Conservation (phyloP, 2,797 vertebrate genomes). For the Furcifer pardalis region DNA sequence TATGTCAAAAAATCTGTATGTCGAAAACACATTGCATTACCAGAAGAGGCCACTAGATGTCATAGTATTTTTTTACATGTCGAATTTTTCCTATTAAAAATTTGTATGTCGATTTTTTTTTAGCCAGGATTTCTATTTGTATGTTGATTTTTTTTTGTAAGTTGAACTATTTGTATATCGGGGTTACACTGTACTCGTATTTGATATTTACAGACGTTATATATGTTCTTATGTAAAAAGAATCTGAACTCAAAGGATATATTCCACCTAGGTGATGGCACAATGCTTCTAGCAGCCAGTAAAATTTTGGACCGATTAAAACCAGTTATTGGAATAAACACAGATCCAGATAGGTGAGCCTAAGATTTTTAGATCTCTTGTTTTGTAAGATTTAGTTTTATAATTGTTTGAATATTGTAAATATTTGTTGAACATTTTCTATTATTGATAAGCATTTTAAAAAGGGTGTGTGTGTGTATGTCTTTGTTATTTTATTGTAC, state of each 20-base stretch:
- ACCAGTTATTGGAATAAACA: constrained; percentile 96
- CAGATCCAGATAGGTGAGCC: constrained; percentile 95
- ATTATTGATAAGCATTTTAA: neutral
- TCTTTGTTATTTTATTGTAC: neutral
- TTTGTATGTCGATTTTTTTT: too few species aligned
- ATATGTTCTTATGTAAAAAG: neutral
- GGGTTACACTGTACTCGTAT: too few species aligned
- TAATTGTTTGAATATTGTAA: neutral
- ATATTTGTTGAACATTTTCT: neutral
- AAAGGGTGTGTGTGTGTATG: neutral
- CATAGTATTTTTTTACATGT: too few species aligned
- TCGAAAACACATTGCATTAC: too few species aligned
- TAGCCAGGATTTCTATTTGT: too few species aligned
- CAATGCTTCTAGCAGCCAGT: constrained; percentile 97
- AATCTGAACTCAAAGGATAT: neutral
- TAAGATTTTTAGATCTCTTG: neutral
- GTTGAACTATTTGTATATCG: too few species aligned
- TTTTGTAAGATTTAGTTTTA: neutral
- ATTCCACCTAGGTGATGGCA: constrained; percentile 88
- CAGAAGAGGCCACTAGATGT: too few species aligned
- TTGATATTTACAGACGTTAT: neutral
- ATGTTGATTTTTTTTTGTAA: too few species aligned
- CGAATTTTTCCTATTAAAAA: too few species aligned
- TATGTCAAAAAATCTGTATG: too few species aligned
- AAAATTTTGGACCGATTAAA: constrained; percentile 94